These are phyloP conservation scores for Prionailurus bengalensis DNA, from an alignment of 2,113 vertebrate genomes.

Conservation along the genomic window DNA sequence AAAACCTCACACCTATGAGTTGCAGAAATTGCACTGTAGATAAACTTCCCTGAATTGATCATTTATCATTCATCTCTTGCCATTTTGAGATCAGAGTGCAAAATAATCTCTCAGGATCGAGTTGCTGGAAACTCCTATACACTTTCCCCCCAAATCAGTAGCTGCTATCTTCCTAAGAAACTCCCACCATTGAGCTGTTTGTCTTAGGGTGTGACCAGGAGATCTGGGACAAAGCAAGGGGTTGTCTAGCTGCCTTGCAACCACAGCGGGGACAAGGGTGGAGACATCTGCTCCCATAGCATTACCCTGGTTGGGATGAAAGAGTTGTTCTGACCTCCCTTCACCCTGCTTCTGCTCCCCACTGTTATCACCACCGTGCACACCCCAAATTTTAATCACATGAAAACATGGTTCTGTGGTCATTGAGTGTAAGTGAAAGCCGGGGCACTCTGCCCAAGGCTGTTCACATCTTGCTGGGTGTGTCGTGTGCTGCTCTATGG, in stretches of 20 bases:
- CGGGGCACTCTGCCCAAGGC: background rate
- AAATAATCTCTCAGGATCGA: slow-evolving; percentile 28
- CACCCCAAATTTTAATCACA: background rate
- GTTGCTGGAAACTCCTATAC: slow-evolving; percentile 48
- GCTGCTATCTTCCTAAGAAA: slow-evolving; percentile 66
- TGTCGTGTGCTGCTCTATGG: background rate
- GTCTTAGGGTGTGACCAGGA: slow-evolving; percentile 19
- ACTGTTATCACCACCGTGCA: background rate
- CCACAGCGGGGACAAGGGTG: background rate
- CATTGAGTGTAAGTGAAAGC: background rate
- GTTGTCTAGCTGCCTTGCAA: background rate
- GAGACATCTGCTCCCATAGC: background rate
- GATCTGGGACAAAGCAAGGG: background rate
- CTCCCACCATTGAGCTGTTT: background rate
- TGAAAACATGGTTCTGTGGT: background rate
- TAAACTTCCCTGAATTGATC: slow-evolving; percentile 74
- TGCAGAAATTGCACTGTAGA: slow-evolving; percentile 61
- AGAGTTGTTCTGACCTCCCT: background rate
- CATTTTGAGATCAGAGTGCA: background rate
- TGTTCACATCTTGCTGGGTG: background rate
- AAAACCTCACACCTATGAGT: slow-evolving; percentile 73
- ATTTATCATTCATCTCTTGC: slow-evolving; percentile 77
- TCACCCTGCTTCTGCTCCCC: background rate
- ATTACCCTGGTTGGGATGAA: background rate
- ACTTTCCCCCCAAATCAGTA: slow-evolving; percentile 51